A percentile compares a stretch with the other conserved stretches of the same genome.
Evolutionary conservation across 2,888 invertebrate genomes (phyloP).

Genomic region (Scaptomyza polygonia): DNA sequence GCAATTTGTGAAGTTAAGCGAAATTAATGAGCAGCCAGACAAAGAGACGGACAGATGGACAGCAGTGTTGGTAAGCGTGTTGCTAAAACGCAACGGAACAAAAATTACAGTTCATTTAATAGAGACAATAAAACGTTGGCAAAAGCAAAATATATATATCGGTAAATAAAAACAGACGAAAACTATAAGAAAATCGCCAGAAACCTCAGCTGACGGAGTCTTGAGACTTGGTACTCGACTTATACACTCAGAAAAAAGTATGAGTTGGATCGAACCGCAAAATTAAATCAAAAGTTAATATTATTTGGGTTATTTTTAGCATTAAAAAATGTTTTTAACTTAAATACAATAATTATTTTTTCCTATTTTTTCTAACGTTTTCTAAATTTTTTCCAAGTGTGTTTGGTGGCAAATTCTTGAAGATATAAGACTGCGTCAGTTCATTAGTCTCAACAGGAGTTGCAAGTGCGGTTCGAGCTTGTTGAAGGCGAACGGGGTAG

Average conservation of each 20-base stretch:
- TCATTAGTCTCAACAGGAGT: slow-evolving; percentile 68
- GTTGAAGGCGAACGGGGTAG: too few species aligned
- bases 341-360: background rate
- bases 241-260: background rate
- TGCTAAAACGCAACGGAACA: background rate
- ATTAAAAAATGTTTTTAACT: too few species aligned
- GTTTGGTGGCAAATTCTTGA: slow-evolving; percentile 23
- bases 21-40: slow-evolving; percentile 71
- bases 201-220: slow-evolving; percentile 13
- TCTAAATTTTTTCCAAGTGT: background rate
- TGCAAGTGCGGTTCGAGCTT: background rate
- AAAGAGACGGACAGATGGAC: background rate
- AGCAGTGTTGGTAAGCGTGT: slow-evolving; percentile 8
- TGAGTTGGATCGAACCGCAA: background rate
- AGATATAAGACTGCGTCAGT: slow-evolving; percentile 58
- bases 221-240: background rate
- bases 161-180: slow-evolving; percentile 20
- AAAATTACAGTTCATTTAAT: slow-evolving; percentile 18
- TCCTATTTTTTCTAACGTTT: background rate
- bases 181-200: slow-evolving; percentile 6
- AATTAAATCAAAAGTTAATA: too few species aligned
- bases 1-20: slow-evolving; percentile 81
- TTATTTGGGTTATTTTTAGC: too few species aligned
- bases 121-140: slow-evolving; percentile 6
- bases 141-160: slow-evolving; percentile 43